These are phyloP conservation scores for Nomada ferruginata DNA, from an alignment of 2,888 invertebrate genomes.

Conservation along the genomic window DNA sequence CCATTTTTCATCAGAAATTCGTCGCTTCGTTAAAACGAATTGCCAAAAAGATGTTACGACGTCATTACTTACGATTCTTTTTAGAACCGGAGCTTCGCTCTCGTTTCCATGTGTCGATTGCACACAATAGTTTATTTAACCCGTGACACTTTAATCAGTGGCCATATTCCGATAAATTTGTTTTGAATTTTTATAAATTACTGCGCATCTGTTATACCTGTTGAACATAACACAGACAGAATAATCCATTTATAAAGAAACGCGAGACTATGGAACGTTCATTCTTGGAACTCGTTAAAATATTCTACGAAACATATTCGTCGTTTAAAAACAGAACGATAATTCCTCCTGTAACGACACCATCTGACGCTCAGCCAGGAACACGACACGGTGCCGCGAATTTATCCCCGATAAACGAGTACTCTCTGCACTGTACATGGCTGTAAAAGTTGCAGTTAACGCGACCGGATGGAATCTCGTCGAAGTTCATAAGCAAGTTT, in stretches of 20 bases:
- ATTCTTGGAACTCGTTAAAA: no score
- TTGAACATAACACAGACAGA: background rate
- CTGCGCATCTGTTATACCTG: background rate
- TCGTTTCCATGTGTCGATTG: background rate
- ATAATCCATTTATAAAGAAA: no score
- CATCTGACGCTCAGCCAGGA: no score
- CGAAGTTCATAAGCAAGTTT: background rate
- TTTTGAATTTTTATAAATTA: no score
- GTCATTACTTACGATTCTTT: background rate
- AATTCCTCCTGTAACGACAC: no score
- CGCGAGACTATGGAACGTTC: no score
- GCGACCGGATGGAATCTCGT: background rate
- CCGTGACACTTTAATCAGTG: background rate
- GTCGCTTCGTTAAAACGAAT: slow-evolving; percentile 39
- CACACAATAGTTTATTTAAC: background rate
- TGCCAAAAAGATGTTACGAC: background rate
- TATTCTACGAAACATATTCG: no score
- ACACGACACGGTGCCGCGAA: no score
- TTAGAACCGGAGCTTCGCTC: background rate
- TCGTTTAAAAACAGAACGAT: no score
- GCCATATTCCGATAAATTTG: background rate
- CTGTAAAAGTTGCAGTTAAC: background rate
- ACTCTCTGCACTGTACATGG: no score
- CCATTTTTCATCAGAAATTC: slow-evolving; percentile 12
- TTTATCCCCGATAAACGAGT: background rate